Conservation (phyloP, 2,797 vertebrate genomes). For the Melanotaenia boesemani region DNA sequence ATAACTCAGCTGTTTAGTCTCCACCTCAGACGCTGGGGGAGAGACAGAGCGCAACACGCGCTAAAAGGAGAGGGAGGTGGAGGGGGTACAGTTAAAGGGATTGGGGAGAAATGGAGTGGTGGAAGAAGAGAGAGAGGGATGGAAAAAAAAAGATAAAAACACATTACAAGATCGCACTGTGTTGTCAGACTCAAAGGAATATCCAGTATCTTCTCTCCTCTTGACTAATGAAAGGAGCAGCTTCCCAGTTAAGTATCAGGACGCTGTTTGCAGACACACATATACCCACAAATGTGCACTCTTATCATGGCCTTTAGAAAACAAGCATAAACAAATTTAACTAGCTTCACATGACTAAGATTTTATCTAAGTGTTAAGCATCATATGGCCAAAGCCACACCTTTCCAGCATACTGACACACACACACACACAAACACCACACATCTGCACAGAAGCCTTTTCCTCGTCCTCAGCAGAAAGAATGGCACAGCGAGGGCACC, state of each 20-base stretch:
- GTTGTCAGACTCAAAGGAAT: constrained; percentile 66
- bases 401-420: constrained; percentile 8
- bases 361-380: constrained; percentile 30
- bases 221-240: constrained; percentile 70
- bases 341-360: constrained; percentile 33
- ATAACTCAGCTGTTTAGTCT: constrained; percentile 84
- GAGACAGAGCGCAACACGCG: constrained; percentile 56
- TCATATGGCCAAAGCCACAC: constrained; percentile 15
- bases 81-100: constrained; percentile 48
- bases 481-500: constrained; percentile 59
- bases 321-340: constrained; percentile 28
- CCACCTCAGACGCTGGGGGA: constrained; percentile 74
- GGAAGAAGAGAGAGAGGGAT: constrained; percentile 36
- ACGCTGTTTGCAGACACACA: constrained; percentile 23
- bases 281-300: constrained; percentile 2
- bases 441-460: constrained; percentile 37
- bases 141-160: constrained; percentile 58
- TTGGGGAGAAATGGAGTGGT: constrained; percentile 49
- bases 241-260: constrained; percentile 56
- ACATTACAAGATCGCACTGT: constrained; percentile 68
- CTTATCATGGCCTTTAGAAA: constrained; percentile 24
- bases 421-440: constrained; percentile 8
- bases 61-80: constrained; percentile 50
- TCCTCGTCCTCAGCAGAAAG: constrained; percentile 72
- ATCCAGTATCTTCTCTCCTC: constrained; percentile 65